Evolutionary conservation across 2,888 invertebrate species (phyloP), one percentile per base, ranked within the genome.

Genomic region (Amaurobius ferox): DNA sequence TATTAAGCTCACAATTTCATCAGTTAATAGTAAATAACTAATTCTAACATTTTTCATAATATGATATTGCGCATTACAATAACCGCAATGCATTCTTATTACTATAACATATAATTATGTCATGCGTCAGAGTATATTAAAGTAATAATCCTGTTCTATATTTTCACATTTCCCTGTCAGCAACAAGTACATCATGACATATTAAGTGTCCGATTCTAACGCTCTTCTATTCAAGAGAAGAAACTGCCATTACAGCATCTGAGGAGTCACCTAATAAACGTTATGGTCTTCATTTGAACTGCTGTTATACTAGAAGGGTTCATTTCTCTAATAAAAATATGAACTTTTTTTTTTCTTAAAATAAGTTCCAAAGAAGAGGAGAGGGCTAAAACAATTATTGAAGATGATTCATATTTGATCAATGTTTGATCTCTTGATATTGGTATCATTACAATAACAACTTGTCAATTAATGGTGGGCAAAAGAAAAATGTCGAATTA

Each of bases 211-310:
- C 83, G 77, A 72, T 85, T 85, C 70, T 85, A 72, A 35, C 70
- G 62, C 26, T 66, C 35, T 68, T 68, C 71, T 77, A 80, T 80
- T 80, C 73, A 80, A 80, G 67, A 55, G 23, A 11, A 30, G 32
- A 35, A 30, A 48, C 26, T n/a, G 30, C 71, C 71, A 81, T 76
- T 76, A 74, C 74, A 44, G 29, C 32, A 74, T 64, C 68, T 66
- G 32, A n/a, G 62, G 55, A 76, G 77, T 76, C 77, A 72, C 77
- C 83, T 85, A 85, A 85, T 85, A 85, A 85, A 66, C 77, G 64
- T 83, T 70, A 83, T 83, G 83, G 76, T 70, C 83, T 85, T 85
- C 83, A 85, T 85, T 85, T 85, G 39, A 71, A 77, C 83, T 64
- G 77, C 77, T 77, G 72, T 66, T 71, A 29, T 78, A 70, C 62